Conservation (phyloP, 1,140 invertebrate species). For the Heliconius congener region DNA sequence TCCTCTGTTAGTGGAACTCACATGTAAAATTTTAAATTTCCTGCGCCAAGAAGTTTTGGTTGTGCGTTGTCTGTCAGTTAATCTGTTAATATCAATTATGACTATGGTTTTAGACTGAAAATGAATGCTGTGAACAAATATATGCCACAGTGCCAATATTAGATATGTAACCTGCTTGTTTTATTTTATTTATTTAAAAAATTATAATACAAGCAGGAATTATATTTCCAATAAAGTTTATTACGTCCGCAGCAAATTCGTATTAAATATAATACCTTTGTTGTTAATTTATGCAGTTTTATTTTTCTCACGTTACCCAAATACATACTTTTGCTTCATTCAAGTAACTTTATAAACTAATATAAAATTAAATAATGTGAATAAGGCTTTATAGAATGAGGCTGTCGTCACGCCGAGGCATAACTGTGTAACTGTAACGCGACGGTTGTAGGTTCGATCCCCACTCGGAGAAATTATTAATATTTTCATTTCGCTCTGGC, state of each 20-base stretch:
- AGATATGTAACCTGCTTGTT: constrained; percentile 31
- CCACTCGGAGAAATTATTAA: too few species aligned
- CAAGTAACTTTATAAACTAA: too few species aligned
- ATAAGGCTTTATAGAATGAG: too few species aligned
- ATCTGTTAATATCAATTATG: constrained; percentile 35
- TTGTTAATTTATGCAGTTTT: constrained; percentile 38
- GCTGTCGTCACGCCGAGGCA: too few species aligned
- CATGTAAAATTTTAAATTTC: too few species aligned
- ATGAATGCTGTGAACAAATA: constrained; percentile 38
- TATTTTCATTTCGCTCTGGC: too few species aligned
- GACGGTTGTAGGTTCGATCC: too few species aligned
- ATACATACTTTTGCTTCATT: background rate
- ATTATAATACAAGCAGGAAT: constrained; percentile 30
- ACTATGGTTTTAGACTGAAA: constrained; percentile 62
- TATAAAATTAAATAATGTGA: too few species aligned
- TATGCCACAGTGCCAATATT: constrained; percentile 58
- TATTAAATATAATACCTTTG: constrained; percentile 55
- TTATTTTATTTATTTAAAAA: constrained; percentile 29
- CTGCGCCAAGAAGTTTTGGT: too few species aligned
- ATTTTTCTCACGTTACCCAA: constrained; percentile 18
- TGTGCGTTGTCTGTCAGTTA: background rate
- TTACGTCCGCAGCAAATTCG: constrained; percentile 45
- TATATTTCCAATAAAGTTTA: constrained; percentile 28
- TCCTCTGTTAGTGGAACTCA: background rate
- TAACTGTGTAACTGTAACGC: too few species aligned